Evolutionary conservation across 2,797 vertebrate species (phyloP), one percentile per base, ranked within the genome.

Genomic region (Lophius americanus): DNA sequence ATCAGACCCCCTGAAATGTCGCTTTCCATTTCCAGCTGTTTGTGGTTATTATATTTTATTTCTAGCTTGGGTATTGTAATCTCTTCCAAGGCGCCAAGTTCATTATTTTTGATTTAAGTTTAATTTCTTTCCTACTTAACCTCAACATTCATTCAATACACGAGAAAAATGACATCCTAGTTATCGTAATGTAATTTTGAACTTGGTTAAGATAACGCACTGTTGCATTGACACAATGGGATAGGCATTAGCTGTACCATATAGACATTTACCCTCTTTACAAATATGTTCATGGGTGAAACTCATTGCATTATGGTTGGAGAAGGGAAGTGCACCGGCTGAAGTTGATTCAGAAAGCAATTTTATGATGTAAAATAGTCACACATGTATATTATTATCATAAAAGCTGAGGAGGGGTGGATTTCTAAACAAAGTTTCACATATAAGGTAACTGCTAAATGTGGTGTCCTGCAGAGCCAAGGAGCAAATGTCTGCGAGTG

Each of bases 141-240:
- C 47, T 41, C 7, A 6, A 8, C 47, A 35, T 33, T 0, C 55
- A 48, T 12, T 36, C 14, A 14, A 43, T 13, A 48, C 42, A 23
- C 37, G 23, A 10, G 36, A 5, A 60, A n/a, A 33, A 14, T 14
- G 7, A 11, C 51, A 33, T 54, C 41, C 32, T 33, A 3, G 55
- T 76, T 60, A 37, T 57, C 0, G 11, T 46, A 46, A 66, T 54
- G 13, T 71, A 37, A 59, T 73, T 43, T 38, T 23, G 33, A 33
- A 36, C 4, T 60, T 4, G n/a, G 41, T n/a, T 49, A 8, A 56
- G 14, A 53, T 52, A 2, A 32, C 56, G 14, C 4, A 3, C 37
- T 43, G 47, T 13, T 41, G 12, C 6, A 51, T 0, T 6, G 10
- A 55, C 13, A 46, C 7, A 35, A 7, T 42, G 9, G 3, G 42